phyloP scores from a whole-genome alignment of 2,113 vertebrate species.

The Corvus moneduloides region DNA sequence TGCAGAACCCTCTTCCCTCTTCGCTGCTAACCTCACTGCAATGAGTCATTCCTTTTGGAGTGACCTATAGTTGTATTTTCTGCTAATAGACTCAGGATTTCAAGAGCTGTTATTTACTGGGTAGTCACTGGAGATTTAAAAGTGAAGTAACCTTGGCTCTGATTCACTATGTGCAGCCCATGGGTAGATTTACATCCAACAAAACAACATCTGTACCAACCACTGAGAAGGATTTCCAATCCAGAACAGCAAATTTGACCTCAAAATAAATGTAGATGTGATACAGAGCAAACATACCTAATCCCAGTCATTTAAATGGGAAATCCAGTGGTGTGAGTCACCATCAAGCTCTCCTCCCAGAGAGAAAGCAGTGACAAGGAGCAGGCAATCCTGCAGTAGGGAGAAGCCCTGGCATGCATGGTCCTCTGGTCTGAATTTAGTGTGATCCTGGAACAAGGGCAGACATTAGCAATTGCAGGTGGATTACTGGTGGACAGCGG shows the following conservation, averaged over 20 bases:
- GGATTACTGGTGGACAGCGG: neutral
- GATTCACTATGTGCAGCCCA: neutral
- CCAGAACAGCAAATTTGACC: neutral
- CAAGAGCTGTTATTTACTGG: constrained; percentile 28
- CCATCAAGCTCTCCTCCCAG: neutral
- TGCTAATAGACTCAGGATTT: neutral
- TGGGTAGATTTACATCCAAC: neutral
- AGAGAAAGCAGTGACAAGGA: neutral
- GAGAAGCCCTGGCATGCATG: neutral
- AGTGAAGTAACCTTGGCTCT: constrained; percentile 16
- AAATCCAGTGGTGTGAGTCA: neutral
- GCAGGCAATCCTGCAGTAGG: neutral
- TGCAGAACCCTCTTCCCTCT: neutral
- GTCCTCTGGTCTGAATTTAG: neutral
- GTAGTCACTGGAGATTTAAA: constrained; percentile 36
- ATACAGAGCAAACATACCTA: neutral
- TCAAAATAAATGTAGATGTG: neutral
- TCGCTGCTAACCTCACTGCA: neutral
- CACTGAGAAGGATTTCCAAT: neutral
- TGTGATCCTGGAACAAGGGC: neutral
- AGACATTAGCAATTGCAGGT: neutral
- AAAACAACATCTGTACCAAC: neutral
- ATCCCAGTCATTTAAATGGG: neutral
- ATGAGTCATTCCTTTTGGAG: neutral
- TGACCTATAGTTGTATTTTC: constrained; percentile 1